Evolutionary conservation across 2,888 invertebrate genomes (phyloP).

Genomic region (Reticulitermes lucifugus): DNA sequence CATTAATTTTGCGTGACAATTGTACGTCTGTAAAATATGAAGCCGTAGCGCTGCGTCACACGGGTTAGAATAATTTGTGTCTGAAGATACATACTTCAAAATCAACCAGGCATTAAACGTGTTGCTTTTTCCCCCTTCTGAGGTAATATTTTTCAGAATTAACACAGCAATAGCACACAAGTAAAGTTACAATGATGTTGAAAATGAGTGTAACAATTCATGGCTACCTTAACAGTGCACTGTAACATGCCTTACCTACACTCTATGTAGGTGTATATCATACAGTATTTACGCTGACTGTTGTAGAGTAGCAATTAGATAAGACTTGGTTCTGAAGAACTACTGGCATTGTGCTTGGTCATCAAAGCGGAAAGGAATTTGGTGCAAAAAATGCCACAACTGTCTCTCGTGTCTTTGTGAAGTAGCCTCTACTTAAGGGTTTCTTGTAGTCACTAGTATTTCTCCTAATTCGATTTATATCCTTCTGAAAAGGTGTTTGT

Average conservation of each 20-base stretch:
- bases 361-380: constrained; percentile 1
- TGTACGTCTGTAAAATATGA: too few species aligned
- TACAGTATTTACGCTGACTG: not conserved
- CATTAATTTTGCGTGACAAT: too few species aligned
- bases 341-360: not conserved
- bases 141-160: not conserved
- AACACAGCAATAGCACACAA: not conserved
- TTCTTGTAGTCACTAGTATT: not conserved
- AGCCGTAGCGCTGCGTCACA: too few species aligned
- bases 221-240: not conserved
- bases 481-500: not conserved
- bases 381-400: too few species aligned
- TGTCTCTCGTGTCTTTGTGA: not conserved
- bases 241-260: not conserved
- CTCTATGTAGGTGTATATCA: not conserved
- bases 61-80: not conserved
- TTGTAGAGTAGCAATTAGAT: not conserved
- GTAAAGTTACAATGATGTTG: not conserved
- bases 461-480: not conserved
- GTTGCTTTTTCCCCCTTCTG: not conserved
- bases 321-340: not conserved
- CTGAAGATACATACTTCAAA: not conserved
- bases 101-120: not conserved
- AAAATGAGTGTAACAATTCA: not conserved
- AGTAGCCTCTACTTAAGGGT: not conserved